These are phyloP conservation scores for Sebastes variabilis DNA, from an alignment of 2,797 vertebrate genomes.

Conservation along the genomic window DNA sequence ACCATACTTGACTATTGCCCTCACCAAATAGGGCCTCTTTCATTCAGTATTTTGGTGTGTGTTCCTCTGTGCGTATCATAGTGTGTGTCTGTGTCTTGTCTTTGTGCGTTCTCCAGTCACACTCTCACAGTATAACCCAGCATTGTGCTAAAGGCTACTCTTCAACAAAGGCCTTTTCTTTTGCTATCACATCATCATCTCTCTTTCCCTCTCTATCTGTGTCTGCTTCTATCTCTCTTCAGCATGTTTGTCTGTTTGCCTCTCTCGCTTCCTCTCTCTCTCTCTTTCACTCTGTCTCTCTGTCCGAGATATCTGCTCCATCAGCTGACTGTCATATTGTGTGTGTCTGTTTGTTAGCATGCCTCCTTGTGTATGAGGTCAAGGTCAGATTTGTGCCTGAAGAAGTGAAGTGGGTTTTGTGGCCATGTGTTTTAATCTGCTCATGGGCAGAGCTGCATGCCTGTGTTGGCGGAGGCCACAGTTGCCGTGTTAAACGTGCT, in stretches of 20 bases:
- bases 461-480: conserved; percentile 24
- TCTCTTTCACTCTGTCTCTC: not conserved
- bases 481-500: conserved; percentile 32
- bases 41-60: conserved; percentile 30
- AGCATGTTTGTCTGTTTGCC: conserved; percentile 39
- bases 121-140: conserved; percentile 54
- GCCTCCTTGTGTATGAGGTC: conserved; percentile 39
- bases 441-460: conserved; percentile 31
- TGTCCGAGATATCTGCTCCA: conserved; percentile 61
- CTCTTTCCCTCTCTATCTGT: conserved; percentile 38
- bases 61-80: conserved; percentile 13
- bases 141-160: conserved; percentile 66
- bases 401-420: conserved; percentile 52
- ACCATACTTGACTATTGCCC: conserved; percentile 70
- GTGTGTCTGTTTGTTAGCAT: conserved; percentile 60
- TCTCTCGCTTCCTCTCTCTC: conserved; percentile 17
- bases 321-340: conserved; percentile 84
- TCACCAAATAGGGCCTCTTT: conserved; percentile 45
- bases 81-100: conserved; percentile 41
- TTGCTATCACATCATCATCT: conserved; percentile 67
- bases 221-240: conserved; percentile 43
- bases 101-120: conserved; percentile 51
- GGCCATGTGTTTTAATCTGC: conserved; percentile 45
- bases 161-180: conserved; percentile 71
- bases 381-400: conserved; percentile 51